Evolutionary conservation across 2,888 invertebrate genomes (phyloP), one percentile per base, ranked within the genome.

Genomic region (Esperia sulphurella): DNA sequence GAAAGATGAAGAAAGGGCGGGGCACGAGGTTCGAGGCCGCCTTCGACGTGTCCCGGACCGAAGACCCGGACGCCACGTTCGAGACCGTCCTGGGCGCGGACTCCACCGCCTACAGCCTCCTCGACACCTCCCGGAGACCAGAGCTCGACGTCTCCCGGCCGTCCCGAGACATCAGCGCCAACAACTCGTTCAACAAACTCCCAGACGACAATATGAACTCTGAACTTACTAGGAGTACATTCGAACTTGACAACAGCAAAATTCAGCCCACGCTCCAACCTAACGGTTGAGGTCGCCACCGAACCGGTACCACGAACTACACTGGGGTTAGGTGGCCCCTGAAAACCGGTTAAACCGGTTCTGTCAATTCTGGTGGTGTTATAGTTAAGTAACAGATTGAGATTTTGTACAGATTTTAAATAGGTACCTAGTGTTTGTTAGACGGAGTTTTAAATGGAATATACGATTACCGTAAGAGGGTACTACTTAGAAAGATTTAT

Each of bases 131-230:
- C n/a, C 63, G 82, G 0, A 60, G 63, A 3, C 68, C 75, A 4
- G 76, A 74, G 51, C 63, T 58, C 56, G 73, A 71, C 45, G 46
- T 63, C 14, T 57, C 64, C 44, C 42, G 63, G 45, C 58, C 66
- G 33, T 59, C 63, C 5, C 48, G 51, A 10, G 55, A 59, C 49
- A 51, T 61, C 30, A 52, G 61, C 41, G 48, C 68, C 5, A 63
- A 74, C 60, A 59, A 71, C 51, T 76, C 82, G 12, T 77, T 71
- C 65, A 65, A 59, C 54, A 87, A 88, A 55, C 76, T 87, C 4
- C 88, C 86, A 0, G 88, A 89, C 63, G 87, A 85, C 54, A 89
- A 89, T 61, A 89, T 89, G 88, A 89, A 89, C 71, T 84, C 79
- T 0, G 83, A 87, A 47, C 58, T 83, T n/a, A 78, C 75, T 1